Base-by-base conservation (phyloP, 2,888 invertebrate species). In the Tetragonula carbonaria region DNA sequence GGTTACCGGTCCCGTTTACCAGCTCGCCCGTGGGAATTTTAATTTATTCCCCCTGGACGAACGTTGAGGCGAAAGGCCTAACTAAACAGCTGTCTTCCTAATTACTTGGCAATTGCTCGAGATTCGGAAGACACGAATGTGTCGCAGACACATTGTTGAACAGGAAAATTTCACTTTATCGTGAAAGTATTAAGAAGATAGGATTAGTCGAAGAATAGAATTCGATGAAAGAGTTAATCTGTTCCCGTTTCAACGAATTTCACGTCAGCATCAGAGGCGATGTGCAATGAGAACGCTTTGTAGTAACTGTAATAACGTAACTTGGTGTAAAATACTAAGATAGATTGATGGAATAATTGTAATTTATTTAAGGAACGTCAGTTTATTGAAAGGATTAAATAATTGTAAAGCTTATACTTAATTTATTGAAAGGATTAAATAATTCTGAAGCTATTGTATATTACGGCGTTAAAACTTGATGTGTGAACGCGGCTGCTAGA, bases 41-140 rank as follows among this genome's bases (percentile, higher is more conserved):
- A 83, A 81, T 76, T 81, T 80, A 80, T 82, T 75, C 82, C 59
- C 80, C 59, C 53, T 14, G 3, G 75, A 63, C 59, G 16, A n/a
- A 62, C n/a, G 55, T 59, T n/a, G n/a, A 5, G 45, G 68, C 33
- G 33, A 28, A 23, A 51, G 33, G 67, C 51, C 51, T 21, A 59
- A 70, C 71, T 67, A 55, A 59, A 59, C 23, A 59, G 67, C 80
- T 53, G 66, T 59, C 57, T 59, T n/a, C 71, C 74, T 71, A 55
- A 45, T 21, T 21, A 13, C 65, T 21, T 80, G 38, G 50, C 51
- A 51, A 28, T 72, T 66, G 50, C 50, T 50, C n/a, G 53, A 28
- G 23, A 38, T 57, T 66, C 38, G 21, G 23, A 21, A 33, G 16
- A 23, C 18, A 59, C 14, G 57, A 57, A 59, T n/a, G 38, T 38